Conservation (phyloP, 2,113 vertebrate species). For the Mus musculus region GRCm39 chr2:139652001-139652500, state of each 20-base stretch:
- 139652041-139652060: not conserved
- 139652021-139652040: not conserved
- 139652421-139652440: not conserved
- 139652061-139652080: not conserved
- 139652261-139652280: not conserved
- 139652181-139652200: not conserved
- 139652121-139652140: not conserved
- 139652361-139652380: not conserved
- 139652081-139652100: not conserved
- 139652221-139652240: not conserved
- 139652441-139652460: not conserved
- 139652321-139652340: not conserved
- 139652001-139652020: not conserved
- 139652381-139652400: not conserved
- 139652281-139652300: not conserved
- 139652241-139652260: not conserved
- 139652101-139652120: not conserved
- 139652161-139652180: not conserved
- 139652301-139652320: not conserved
- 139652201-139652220: not conserved
- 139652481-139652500: not conserved
- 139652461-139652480: not conserved
- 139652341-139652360: not conserved
- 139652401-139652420: not conserved
- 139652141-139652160: not conserved